These are phyloP conservation scores for Sturnira hondurensis DNA, from an alignment of 2,113 vertebrate genomes.

Conservation along the genomic window DNA sequence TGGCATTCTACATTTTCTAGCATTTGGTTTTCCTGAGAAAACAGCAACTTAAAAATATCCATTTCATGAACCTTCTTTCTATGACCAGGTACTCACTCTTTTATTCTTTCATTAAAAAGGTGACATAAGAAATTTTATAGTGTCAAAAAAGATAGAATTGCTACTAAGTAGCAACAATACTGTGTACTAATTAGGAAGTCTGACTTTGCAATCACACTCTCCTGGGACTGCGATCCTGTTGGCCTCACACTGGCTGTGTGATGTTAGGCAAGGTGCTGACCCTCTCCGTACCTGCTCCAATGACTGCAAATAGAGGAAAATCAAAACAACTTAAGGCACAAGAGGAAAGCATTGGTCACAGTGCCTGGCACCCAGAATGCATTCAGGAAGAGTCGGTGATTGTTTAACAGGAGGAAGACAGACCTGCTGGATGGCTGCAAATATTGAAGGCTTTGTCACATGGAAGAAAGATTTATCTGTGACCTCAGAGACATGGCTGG, in stretches of 20 bases:
- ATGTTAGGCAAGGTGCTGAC: not conserved
- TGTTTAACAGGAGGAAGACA: not conserved
- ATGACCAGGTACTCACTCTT: not conserved
- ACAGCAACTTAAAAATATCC: not conserved
- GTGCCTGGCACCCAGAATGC: not conserved
- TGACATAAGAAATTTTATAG: not conserved
- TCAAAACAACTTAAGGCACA: not conserved
- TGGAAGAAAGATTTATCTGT: not conserved
- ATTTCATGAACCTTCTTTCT: not conserved
- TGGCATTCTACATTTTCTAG: not conserved
- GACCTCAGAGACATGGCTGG: not conserved
- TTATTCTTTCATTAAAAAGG: slow-evolving; percentile 7
- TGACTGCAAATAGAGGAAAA: not conserved
- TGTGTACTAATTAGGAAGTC: slow-evolving; percentile 13
- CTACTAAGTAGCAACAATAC: not conserved
- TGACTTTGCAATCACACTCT: not conserved
- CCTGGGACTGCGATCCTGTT: not conserved
- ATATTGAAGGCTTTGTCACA: not conserved
- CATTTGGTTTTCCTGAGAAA: not conserved
- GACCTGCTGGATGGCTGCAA: not conserved
- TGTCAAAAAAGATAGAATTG: not conserved
- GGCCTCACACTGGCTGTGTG: not conserved
- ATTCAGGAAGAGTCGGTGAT: not conserved
- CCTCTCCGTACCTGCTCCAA: not conserved
- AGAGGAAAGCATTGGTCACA: not conserved